Conservation (phyloP, 2,797 vertebrate species). For the Coilia nasus region DNA sequence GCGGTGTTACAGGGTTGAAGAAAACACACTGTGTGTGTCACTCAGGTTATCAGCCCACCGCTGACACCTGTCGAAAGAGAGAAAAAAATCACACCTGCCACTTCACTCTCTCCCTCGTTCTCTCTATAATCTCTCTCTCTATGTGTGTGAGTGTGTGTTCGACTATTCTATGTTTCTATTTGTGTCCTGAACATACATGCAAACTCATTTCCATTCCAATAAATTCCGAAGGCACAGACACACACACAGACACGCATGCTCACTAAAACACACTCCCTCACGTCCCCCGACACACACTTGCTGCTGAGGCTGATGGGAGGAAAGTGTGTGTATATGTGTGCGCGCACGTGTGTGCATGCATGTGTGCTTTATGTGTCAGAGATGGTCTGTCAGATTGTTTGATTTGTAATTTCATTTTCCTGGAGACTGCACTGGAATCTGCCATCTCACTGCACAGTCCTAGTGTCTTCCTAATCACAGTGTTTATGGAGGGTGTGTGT, state of each 20-base stretch:
- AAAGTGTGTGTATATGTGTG: slow-evolving; percentile 14
- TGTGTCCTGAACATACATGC: not conserved
- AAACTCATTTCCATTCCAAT: too few species aligned
- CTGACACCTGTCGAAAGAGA: not conserved
- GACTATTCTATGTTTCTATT: not conserved
- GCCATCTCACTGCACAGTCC: slow-evolving; percentile 34
- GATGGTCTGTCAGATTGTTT: not conserved
- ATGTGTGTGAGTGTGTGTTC: not conserved
- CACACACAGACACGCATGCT: slow-evolving; percentile 14
- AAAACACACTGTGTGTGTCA: not conserved
- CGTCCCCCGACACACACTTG: not conserved
- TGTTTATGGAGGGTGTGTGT: slow-evolving; percentile 29
- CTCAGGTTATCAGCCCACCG: not conserved
- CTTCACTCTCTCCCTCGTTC: not conserved
- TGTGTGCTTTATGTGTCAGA: slow-evolving; percentile 22
- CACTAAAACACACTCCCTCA: not conserved
- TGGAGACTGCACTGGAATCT: slow-evolving; percentile 48
- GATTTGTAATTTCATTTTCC: slow-evolving; percentile 29
- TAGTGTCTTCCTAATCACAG: slow-evolving; percentile 35
- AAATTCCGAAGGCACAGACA: not conserved
- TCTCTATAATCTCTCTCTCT: not conserved
- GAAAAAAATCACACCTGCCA: not conserved
- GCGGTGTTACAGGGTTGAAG: not conserved
- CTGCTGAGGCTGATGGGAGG: slow-evolving; percentile 48
- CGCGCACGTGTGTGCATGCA: not conserved